Conservation (phyloP, 2,113 vertebrate species). For the Hypomesus transpacificus region DNA sequence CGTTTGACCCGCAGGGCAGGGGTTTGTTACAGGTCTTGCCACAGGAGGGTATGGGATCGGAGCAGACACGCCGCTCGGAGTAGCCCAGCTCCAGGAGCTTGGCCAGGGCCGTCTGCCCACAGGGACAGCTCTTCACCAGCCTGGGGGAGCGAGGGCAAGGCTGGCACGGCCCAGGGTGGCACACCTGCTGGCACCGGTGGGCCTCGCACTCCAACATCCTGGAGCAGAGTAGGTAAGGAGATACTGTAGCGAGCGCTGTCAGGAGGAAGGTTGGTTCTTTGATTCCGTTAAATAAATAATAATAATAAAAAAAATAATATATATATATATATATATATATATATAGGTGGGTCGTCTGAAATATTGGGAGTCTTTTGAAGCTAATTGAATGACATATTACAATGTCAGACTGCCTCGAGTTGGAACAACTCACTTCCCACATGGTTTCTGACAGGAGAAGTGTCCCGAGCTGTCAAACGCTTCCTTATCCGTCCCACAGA, state of each 20-base stretch:
- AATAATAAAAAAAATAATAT: no score
- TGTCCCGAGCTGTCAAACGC: conserved; percentile 81
- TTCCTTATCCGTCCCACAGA: conserved; percentile 83
- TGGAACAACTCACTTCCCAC: conserved; percentile 82
- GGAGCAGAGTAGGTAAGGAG: background rate
- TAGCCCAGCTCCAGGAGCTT: conserved; percentile 91
- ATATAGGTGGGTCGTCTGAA: background rate
- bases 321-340: no score
- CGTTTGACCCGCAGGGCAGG: conserved; percentile 85
- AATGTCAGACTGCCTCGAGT: no score
- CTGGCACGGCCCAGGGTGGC: conserved; percentile 84
- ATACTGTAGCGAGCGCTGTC: background rate
- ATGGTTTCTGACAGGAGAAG: conserved; percentile 87
- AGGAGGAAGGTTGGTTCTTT: no score
- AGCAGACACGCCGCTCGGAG: conserved; percentile 79
- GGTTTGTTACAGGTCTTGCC: conserved; percentile 92
- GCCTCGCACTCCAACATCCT: conserved; percentile 86
- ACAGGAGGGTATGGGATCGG: conserved; percentile 89
- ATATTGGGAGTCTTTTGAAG: background rate
- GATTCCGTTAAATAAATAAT: no score
- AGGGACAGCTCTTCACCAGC: conserved; percentile 85
- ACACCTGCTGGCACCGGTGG: conserved; percentile 83
- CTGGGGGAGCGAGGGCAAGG: conserved; percentile 83
- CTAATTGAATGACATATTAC: no score
- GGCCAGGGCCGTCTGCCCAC: conserved; percentile 84